Evolutionary conservation across 2,797 vertebrate species (phyloP).

Genomic region (Prionace glauca): DNA sequence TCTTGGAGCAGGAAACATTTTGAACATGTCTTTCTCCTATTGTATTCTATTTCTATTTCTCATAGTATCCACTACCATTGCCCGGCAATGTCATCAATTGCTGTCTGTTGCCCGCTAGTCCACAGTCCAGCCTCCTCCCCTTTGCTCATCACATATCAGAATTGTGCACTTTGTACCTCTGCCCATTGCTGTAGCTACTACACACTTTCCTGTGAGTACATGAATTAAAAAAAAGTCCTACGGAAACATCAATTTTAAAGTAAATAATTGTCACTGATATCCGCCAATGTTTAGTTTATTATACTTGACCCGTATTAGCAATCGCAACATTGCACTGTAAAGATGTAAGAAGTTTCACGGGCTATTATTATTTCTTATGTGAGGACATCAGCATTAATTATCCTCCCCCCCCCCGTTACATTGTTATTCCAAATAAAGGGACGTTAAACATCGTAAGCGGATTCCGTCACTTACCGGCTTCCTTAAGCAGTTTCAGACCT

Average conservation of each 20-base stretch:
- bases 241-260: neutral
- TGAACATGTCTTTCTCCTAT: neutral
- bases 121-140: neutral
- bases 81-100: neutral
- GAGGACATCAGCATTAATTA: neutral
- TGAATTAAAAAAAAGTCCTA: neutral
- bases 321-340: neutral
- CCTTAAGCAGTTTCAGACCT: conserved; percentile 67
- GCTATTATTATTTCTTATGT: neutral
- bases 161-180: neutral
- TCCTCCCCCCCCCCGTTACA: neutral
- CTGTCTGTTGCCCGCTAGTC: neutral
- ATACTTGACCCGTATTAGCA: neutral
- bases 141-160: neutral
- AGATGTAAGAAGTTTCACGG: neutral
- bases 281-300: neutral
- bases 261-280: neutral
- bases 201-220: neutral
- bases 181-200: neutral
- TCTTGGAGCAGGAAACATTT: neutral
- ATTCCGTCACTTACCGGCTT: conserved; percentile 61
- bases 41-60: too few relatives aligned
- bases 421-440: neutral
- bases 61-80: too few relatives aligned
- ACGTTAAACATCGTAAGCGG: neutral